A percentile compares a stretch with the other conserved stretches of the same genome.
Conservation (phyloP, 2,888 invertebrate genomes). For the Galerucella pusilla region DNA sequence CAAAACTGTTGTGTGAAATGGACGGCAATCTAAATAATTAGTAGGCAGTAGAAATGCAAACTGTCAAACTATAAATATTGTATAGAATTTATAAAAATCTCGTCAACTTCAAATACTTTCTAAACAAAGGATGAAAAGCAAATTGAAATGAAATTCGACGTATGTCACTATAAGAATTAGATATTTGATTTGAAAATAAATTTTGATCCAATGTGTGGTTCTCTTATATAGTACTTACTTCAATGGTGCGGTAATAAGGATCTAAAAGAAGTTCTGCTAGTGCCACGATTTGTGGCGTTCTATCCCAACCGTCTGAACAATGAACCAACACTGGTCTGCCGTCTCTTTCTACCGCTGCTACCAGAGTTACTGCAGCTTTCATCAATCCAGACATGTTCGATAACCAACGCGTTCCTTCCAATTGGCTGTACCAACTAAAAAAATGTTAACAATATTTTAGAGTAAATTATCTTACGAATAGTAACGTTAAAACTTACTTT, state of each 20-base stretch:
- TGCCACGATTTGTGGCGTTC: slow-evolving; percentile 96
- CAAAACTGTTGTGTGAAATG: too few species aligned
- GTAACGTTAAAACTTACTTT: slow-evolving; percentile 69
- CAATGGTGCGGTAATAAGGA: slow-evolving; percentile 92
- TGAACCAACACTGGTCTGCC: slow-evolving; percentile 94
- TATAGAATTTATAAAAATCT: too few species aligned
- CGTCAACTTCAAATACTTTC: too few species aligned
- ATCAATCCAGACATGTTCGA: slow-evolving; percentile 88
- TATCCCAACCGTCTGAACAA: slow-evolving; percentile 99
- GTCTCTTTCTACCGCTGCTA: slow-evolving; percentile 82
- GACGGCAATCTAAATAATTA: too few species aligned
- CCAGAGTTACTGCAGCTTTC: slow-evolving; percentile 83
- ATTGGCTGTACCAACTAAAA: slow-evolving; percentile 84
- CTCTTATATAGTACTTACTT: slow-evolving; percentile 68
- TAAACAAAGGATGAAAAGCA: too few species aligned
- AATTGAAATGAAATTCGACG: too few species aligned
- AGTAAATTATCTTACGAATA: not conserved
- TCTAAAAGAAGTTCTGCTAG: slow-evolving; percentile 92
- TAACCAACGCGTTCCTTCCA: slow-evolving; percentile 93
- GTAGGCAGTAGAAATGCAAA: too few species aligned
- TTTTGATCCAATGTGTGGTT: too few species aligned
- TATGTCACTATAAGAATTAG: too few species aligned
- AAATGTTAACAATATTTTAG: not conserved
- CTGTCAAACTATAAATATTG: too few species aligned
- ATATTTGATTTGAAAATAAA: too few species aligned